Evolutionary conservation across 2,797 vertebrate species (phyloP).

Genomic region (Lagocephalus sceleratus): DNA sequence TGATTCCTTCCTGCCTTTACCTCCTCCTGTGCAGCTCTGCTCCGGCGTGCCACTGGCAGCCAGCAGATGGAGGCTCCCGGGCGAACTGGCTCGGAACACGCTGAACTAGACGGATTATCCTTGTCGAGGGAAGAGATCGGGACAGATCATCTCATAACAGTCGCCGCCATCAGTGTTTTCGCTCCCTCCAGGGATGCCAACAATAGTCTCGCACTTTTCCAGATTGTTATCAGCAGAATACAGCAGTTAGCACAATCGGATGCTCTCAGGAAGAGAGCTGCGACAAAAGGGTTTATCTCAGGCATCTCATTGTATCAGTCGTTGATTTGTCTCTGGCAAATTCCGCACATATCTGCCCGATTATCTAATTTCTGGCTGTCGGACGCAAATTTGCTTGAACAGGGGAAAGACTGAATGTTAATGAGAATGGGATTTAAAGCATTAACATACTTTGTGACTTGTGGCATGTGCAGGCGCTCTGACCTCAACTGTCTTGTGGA

Average conservation of each 20-base stretch:
- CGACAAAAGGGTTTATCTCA: constrained; percentile 56
- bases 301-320: constrained; percentile 28
- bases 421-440: constrained; percentile 44
- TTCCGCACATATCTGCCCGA: constrained; percentile 37
- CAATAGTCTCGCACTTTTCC: constrained; percentile 55
- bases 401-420: constrained; percentile 46
- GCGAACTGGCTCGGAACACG: constrained; percentile 61
- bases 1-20: constrained; percentile 55
- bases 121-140: constrained; percentile 71
- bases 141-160: constrained; percentile 72
- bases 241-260: constrained; percentile 42
- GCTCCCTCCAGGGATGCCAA: constrained; percentile 60
- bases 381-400: constrained; percentile 49
- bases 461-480: constrained; percentile 12
- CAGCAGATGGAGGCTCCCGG: constrained; percentile 47
- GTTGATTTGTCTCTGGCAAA: constrained; percentile 43
- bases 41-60: constrained; percentile 40
- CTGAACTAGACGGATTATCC: constrained; percentile 77
- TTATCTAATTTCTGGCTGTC: constrained; percentile 56
- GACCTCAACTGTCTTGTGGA: constrained; percentile 20
- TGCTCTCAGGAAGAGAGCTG: constrained; percentile 33
- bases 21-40: constrained; percentile 50
- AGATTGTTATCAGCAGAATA: constrained; percentile 59
- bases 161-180: constrained; percentile 67
- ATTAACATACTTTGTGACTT: constrained; percentile 19